These are phyloP conservation scores for Chelon labrosus DNA, from an alignment of 2,797 vertebrate species.

Conservation along the genomic window DNA sequence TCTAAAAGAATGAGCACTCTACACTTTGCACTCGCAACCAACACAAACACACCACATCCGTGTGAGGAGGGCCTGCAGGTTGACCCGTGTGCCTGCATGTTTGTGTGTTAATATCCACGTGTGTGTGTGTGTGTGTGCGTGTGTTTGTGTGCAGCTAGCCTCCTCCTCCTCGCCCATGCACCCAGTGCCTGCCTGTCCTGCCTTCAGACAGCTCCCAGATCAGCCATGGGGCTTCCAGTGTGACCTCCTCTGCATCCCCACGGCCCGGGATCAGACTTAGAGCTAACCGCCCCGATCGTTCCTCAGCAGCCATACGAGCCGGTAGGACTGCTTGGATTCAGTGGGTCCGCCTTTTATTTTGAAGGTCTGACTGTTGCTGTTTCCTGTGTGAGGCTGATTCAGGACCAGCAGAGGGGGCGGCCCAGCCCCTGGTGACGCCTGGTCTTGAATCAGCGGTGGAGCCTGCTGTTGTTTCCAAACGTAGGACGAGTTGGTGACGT, in stretches of 20 bases:
- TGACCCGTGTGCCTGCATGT: conserved; percentile 72
- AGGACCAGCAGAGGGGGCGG: conserved; percentile 64
- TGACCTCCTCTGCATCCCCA: conserved; percentile 63
- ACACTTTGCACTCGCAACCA: conserved; percentile 60
- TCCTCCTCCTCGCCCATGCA: conserved; percentile 77
- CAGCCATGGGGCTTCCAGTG: conserved; percentile 75
- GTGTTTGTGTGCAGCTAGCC: conserved; percentile 63
- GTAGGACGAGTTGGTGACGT: neutral
- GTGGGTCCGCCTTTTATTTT: conserved; percentile 26
- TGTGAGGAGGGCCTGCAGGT: conserved; percentile 74
- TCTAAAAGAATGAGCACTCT: conserved; percentile 55
- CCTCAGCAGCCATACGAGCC: conserved; percentile 71
- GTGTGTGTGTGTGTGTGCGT: conserved; percentile 38
- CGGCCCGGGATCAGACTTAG: conserved; percentile 70
- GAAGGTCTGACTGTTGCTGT: conserved; percentile 18
- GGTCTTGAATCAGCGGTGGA: conserved; percentile 54
- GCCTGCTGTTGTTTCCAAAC: conserved; percentile 34
- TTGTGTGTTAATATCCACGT: conserved; percentile 44
- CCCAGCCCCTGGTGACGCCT: conserved; percentile 66
- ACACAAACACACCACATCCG: conserved; percentile 61
- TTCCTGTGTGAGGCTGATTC: conserved; percentile 46
- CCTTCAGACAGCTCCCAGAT: conserved; percentile 81
- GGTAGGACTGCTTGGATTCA: conserved; percentile 69
- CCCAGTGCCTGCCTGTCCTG: conserved; percentile 86
- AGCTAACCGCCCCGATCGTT: conserved; percentile 69